phyloP scores from a whole-genome alignment of 2,797 vertebrate species.

The Champsocephalus esox region DNA sequence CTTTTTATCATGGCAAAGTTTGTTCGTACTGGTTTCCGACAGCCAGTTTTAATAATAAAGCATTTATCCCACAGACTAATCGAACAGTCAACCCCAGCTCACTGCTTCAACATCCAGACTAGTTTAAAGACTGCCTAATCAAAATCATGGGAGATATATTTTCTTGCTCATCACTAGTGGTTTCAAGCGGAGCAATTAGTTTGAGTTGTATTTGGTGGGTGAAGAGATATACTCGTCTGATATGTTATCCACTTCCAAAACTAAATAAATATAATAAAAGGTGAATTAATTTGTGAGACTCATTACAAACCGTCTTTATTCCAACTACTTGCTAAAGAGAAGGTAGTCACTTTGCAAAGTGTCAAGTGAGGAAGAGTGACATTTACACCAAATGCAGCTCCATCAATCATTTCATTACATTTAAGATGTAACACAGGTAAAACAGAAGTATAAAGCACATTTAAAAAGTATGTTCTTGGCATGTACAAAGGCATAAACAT shows the following conservation, averaged over 20 bases:
- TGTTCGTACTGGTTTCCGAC: neutral
- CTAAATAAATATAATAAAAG: neutral
- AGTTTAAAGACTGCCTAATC: no score
- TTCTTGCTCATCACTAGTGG: neutral
- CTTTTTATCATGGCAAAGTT: no score
- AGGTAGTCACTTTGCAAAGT: neutral
- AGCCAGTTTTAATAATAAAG: neutral
- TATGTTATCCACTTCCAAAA: neutral
- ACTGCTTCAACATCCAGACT: no score
- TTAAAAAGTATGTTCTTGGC: neutral
- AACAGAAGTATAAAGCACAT: neutral
- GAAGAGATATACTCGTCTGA: neutral
- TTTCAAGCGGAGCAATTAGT: neutral
- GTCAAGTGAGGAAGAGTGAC: neutral
- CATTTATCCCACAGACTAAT: no score
- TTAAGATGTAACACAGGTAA: neutral
- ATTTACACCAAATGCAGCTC: neutral
- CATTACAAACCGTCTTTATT: neutral
- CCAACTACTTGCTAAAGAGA: no score
- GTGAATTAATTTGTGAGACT: neutral
- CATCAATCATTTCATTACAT: neutral
- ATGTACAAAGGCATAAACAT: neutral
- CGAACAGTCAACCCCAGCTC: no score
- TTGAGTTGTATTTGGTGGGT: neutral
- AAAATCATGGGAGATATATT: no score